Percentiles rank a stretch among this genome's conserved stretches.
Evolutionary conservation across 2,113 vertebrate genomes (phyloP).

Genomic region (Strix aluco): DNA sequence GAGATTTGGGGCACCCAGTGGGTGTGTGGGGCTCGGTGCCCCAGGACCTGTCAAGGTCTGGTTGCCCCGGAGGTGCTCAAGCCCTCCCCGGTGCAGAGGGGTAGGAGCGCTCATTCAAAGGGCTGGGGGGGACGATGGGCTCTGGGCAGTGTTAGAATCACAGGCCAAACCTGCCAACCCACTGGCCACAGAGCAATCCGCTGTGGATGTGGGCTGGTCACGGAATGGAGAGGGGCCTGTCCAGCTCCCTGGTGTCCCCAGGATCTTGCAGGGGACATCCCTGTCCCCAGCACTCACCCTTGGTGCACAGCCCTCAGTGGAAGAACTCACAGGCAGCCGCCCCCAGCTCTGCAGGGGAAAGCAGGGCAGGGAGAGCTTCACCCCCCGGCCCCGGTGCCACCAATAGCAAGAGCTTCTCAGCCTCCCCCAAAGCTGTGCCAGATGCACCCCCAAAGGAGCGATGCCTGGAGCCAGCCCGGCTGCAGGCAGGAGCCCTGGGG

Average conservation of each 20-base stretch:
- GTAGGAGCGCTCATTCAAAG: background rate
- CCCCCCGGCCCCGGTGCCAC: fast-evolving
- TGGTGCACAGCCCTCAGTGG: background rate
- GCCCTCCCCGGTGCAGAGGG: too few species aligned
- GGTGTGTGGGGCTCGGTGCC: fast-evolving
- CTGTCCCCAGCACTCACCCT: background rate
- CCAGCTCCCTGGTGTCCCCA: background rate
- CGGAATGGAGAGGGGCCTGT: fast-evolving
- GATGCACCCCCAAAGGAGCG: background rate
- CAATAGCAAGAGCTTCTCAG: background rate
- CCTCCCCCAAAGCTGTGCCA: background rate
- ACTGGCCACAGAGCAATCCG: background rate
- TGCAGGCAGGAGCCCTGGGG: background rate
- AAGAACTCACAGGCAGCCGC: background rate
- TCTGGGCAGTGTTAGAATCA: background rate
- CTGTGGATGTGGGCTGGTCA: fast-evolving
- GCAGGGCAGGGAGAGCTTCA: background rate
- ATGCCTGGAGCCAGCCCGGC: fast-evolving
- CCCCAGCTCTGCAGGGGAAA: background rate
- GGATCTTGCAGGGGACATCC: background rate
- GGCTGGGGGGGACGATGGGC: fast-evolving
- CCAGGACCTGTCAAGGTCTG: background rate
- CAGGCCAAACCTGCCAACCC: background rate
- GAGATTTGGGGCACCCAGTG: background rate
- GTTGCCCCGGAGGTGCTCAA: too few species aligned